Evolutionary conservation across 2,888 invertebrate genomes (phyloP).

Genomic region (Priocnemis perturbator): DNA sequence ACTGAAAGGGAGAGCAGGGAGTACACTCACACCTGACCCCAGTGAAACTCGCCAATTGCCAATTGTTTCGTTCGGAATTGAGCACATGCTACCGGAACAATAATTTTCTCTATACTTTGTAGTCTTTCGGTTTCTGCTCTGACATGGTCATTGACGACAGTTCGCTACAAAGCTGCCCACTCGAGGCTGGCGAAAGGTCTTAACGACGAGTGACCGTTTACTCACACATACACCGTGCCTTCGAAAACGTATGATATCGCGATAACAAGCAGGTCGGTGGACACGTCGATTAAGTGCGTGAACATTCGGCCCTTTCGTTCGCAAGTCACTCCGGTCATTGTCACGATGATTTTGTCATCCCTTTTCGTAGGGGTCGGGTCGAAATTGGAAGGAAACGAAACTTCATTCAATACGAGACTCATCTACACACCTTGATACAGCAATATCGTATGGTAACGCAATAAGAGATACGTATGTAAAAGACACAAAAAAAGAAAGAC

Average conservation of each 20-base stretch:
- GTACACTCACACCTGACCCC: constrained; percentile 74
- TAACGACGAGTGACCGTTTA: constrained; percentile 5
- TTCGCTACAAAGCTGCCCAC: constrained; percentile 72
- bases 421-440: constrained; percentile 68
- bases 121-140: constrained; percentile 53
- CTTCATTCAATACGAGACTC: constrained; percentile 71
- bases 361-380: constrained; percentile 74
- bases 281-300: constrained; percentile 25
- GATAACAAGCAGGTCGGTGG: constrained; percentile 28
- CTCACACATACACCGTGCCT: constrained; percentile 18
- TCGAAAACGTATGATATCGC: constrained; percentile 37
- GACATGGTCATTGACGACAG: constrained; percentile 71
- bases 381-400: constrained; percentile 60
- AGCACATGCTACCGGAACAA: constrained; percentile 27
- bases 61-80: constrained; percentile 53
- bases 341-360: constrained; percentile 65
- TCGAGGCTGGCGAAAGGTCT: constrained; percentile 64
- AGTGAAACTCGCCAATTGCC: constrained; percentile 73
- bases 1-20: constrained; percentile 70
- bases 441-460: constrained; percentile 45
- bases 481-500: constrained; percentile 43
- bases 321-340: neutral
- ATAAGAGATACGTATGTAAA: constrained; percentile 44
- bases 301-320: constrained; percentile 3
- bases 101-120: constrained; percentile 28